Conservation (phyloP, 2,888 invertebrate species). For the Petrophora chlorosata region DNA sequence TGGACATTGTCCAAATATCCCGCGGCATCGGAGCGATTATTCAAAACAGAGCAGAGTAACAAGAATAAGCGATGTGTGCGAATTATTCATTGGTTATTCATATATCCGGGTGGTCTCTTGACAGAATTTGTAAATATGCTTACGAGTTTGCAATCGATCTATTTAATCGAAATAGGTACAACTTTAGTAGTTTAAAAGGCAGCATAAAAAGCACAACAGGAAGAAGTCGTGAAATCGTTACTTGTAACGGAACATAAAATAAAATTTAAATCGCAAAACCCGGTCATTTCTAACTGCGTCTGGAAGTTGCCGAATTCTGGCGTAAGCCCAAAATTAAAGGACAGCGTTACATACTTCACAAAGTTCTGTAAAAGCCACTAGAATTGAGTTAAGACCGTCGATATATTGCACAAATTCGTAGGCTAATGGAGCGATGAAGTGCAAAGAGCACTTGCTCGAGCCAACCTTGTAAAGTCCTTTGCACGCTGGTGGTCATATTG, state of each 20-base stretch:
- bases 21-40: slow-evolving; percentile 56
- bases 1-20: slow-evolving; percentile 61
- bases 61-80: slow-evolving; percentile 44
- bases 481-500: slow-evolving; percentile 38
- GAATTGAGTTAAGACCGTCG: neutral
- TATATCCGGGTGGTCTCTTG: slow-evolving; percentile 12
- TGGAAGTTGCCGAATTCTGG: neutral
- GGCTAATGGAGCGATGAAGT: slow-evolving; percentile 26
- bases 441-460: slow-evolving; percentile 39
- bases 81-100: slow-evolving; percentile 17
- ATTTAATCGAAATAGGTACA: neutral
- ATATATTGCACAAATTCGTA: slow-evolving; percentile 11
- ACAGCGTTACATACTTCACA: slow-evolving; percentile 10
- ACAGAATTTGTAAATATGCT: slow-evolving; percentile 12
- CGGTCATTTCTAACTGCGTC: neutral
- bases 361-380: slow-evolving; percentile 10
- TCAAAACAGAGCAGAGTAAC: slow-evolving; percentile 60
- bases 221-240: too few species aligned
- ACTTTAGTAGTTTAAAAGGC: too few species aligned
- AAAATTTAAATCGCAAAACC: too few species aligned
- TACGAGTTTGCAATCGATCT: neutral
- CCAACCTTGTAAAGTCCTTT: slow-evolving; percentile 55
- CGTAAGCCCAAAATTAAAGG: slow-evolving; percentile 3
- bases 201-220: too few species aligned
- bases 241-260: neutral